Evolutionary conservation across 2,888 invertebrate species (phyloP).

Genomic region (Pantelozetes paolii): DNA sequence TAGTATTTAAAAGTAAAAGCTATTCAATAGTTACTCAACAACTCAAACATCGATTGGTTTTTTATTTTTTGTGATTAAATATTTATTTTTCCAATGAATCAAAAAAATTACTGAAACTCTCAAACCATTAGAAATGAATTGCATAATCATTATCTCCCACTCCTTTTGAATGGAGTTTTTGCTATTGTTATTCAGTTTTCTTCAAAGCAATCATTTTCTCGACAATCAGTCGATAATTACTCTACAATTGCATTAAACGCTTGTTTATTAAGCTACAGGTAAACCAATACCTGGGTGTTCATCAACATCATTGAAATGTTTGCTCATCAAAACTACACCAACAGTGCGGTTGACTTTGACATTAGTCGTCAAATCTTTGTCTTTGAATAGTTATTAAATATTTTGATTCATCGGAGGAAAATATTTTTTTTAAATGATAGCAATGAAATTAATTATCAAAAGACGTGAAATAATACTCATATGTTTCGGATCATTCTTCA

Average conservation of each 20-base stretch:
- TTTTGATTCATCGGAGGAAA: background rate
- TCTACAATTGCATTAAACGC: background rate
- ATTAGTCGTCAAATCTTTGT: background rate
- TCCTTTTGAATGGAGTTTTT: background rate
- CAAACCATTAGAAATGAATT: background rate
- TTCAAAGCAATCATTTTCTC: background rate
- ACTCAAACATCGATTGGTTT: background rate
- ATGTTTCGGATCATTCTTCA: constrained; percentile 30
- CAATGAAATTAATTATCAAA: constrained; percentile 17
- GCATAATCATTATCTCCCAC: background rate
- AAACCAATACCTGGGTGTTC: background rate
- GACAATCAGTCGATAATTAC: background rate
- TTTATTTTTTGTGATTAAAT: background rate
- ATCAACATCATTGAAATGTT: background rate
- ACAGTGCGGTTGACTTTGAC: background rate
- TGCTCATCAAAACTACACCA: background rate
- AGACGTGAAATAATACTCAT: constrained; percentile 25
- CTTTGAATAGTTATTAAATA: background rate
- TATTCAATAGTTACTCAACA: background rate
- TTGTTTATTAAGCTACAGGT: background rate
- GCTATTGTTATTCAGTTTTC: too few species aligned
- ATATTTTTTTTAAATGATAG: too few species aligned
- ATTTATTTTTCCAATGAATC: background rate
- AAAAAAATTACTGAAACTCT: background rate
- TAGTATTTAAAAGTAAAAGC: background rate